These are phyloP conservation scores for Oryzias woworae DNA, from an alignment of 2,113 vertebrate species.

Conservation along the genomic window DNA sequence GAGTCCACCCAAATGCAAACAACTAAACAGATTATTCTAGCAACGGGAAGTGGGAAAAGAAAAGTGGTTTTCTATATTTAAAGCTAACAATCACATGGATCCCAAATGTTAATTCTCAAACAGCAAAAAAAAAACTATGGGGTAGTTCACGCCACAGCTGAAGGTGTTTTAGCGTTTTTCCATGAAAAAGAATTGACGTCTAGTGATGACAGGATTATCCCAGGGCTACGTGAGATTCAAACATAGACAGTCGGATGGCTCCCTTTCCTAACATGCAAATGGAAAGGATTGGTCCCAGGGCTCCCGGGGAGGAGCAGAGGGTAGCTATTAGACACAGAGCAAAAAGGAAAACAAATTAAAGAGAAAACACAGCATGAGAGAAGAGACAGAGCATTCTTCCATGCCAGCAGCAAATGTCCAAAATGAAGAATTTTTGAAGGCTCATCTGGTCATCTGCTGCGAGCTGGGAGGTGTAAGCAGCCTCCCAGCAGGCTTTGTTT, in stretches of 20 bases:
- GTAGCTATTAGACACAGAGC: constrained; percentile 49
- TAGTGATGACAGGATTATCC: constrained; percentile 42
- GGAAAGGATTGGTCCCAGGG: constrained; percentile 42
- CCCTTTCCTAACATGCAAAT: constrained; percentile 75
- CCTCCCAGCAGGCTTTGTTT: too few species aligned
- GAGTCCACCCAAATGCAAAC: background rate
- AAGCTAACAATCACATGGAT: constrained; percentile 34
- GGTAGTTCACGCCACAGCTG: constrained; percentile 30
- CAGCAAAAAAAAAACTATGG: constrained; percentile 12
- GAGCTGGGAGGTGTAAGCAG: background rate
- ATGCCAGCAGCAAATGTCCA: constrained; percentile 33
- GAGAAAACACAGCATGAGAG: constrained; percentile 35
- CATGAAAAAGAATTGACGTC: constrained; percentile 30
- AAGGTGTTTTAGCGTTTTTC: constrained; percentile 30
- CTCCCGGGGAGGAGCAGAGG: constrained; percentile 47
- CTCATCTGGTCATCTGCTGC: constrained; percentile 32
- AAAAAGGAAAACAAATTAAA: constrained; percentile 47
- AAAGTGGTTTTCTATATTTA: constrained; percentile 13
- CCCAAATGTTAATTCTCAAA: constrained; percentile 50
- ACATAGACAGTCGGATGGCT: constrained; percentile 57
- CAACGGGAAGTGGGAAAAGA: constrained; percentile 6
- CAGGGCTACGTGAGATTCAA: constrained; percentile 65
- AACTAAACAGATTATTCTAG: constrained; percentile 7
- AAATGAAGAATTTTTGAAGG: constrained; percentile 15
- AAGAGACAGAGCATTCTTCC: constrained; percentile 46